These are phyloP conservation scores for Phorcus lineatus DNA, from an alignment of 2,888 invertebrate species.

Conservation along the genomic window DNA sequence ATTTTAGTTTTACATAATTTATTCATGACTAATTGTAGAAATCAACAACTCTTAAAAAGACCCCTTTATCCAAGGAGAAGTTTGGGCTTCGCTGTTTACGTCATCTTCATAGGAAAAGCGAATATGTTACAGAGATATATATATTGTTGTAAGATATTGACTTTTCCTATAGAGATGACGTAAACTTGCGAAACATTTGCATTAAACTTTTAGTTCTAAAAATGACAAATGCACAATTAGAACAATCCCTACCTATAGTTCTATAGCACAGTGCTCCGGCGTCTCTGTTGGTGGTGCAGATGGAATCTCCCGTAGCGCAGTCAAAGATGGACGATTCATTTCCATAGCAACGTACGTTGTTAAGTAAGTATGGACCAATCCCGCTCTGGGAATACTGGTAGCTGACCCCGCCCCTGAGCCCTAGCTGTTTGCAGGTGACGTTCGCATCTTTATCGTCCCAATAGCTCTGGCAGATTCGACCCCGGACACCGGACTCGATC, in stretches of 20 bases:
- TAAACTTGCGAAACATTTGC: too few species aligned
- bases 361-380: slow-evolving; percentile 79
- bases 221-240: too few species aligned
- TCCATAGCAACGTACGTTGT: slow-evolving; percentile 61
- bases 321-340: slow-evolving; percentile 50
- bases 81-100: too few species aligned
- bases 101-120: too few species aligned
- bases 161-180: too few species aligned
- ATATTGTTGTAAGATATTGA: too few species aligned
- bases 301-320: slow-evolving; percentile 30
- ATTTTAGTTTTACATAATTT: too few species aligned
- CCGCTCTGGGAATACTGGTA: slow-evolving; percentile 37
- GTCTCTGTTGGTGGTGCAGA: slow-evolving; percentile 21
- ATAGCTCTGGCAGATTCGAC: slow-evolving; percentile 83
- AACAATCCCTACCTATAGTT: slow-evolving; percentile 43
- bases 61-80: too few species aligned
- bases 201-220: too few species aligned
- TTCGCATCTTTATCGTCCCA: slow-evolving; percentile 83
- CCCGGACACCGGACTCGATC: slow-evolving; percentile 32
- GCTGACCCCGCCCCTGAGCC: slow-evolving; percentile 57
- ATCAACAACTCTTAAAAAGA: too few species aligned
- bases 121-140: too few species aligned
- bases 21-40: too few species aligned
- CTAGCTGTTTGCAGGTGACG: slow-evolving; percentile 76
- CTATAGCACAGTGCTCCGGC: slow-evolving; percentile 63